phyloP scores from a whole-genome alignment of 1,140 invertebrate genomes.

The Heliconius eleuchia region DNA sequence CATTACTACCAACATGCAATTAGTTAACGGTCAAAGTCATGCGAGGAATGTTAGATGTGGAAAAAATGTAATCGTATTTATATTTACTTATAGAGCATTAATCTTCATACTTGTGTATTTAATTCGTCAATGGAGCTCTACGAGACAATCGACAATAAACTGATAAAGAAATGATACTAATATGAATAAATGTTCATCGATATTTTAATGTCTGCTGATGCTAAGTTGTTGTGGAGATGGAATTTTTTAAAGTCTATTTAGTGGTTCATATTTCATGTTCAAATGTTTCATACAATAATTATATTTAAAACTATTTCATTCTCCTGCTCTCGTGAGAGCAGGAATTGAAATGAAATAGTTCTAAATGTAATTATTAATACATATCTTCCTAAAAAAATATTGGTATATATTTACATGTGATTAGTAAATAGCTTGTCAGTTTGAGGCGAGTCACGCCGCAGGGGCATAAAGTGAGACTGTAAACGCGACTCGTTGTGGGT shows the following conservation, averaged over 20 bases:
- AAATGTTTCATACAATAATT: too few relatives aligned
- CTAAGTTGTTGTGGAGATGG: conserved; percentile 46
- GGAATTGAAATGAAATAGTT: too few relatives aligned
- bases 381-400: too few relatives aligned
- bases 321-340: too few relatives aligned
- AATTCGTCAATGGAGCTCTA: conserved; percentile 58
- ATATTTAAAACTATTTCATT: too few relatives aligned
- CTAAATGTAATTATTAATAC: too few relatives aligned
- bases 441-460: too few relatives aligned
- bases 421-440: too few relatives aligned
- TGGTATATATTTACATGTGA: too few relatives aligned
- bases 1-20: conserved; percentile 40
- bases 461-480: too few relatives aligned
- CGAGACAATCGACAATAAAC: conserved; percentile 74
- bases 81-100: conserved; percentile 70
- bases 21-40: conserved; percentile 41
- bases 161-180: conserved; percentile 78
- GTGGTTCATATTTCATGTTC: neutral
- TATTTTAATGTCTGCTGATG: conserved; percentile 65
- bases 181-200: conserved; percentile 78
- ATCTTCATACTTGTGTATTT: conserved; percentile 57
- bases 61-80: conserved; percentile 65
- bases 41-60: conserved; percentile 29
- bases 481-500: too few relatives aligned
- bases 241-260: conserved; percentile 25